These are phyloP conservation scores for Chunga burmeisteri DNA, from an alignment of 2,113 vertebrate species.

Conservation along the genomic window DNA sequence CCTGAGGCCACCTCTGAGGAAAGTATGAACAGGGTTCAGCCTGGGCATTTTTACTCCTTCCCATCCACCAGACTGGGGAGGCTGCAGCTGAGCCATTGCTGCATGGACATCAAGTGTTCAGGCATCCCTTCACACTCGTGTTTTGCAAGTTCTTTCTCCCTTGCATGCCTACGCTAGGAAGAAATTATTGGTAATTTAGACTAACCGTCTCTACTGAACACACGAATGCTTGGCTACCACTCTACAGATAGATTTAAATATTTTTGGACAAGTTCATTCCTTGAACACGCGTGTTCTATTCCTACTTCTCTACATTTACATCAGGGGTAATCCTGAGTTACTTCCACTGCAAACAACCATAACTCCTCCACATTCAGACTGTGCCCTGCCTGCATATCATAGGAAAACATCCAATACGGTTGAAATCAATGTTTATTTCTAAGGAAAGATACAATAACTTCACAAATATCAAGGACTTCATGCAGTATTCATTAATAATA, in stretches of 20 bases:
- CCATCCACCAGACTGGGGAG: too few relatives aligned
- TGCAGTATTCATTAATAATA: constrained; percentile 9
- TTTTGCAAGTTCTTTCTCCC: neutral
- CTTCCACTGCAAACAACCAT: neutral
- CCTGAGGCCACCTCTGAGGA: neutral
- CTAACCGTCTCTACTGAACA: neutral
- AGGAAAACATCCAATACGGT: neutral
- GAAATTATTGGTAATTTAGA: neutral
- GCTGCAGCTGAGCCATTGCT: neutral
- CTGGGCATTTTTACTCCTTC: neutral
- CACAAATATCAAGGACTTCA: neutral
- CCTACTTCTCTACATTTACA: neutral
- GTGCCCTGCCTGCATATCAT: accelerated
- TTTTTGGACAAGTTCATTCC: neutral
- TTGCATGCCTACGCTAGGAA: neutral
- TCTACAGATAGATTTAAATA: neutral
- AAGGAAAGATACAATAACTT: neutral
- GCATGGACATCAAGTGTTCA: accelerated
- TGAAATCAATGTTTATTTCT: neutral
- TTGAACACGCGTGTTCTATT: neutral
- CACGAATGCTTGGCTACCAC: neutral
- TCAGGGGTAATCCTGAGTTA: neutral
- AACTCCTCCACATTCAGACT: neutral
- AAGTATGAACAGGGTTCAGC: neutral
- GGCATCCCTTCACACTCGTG: neutral